These are phyloP conservation scores for Fulica atra DNA, from an alignment of 2,113 vertebrate genomes.

Conservation along the genomic window DNA sequence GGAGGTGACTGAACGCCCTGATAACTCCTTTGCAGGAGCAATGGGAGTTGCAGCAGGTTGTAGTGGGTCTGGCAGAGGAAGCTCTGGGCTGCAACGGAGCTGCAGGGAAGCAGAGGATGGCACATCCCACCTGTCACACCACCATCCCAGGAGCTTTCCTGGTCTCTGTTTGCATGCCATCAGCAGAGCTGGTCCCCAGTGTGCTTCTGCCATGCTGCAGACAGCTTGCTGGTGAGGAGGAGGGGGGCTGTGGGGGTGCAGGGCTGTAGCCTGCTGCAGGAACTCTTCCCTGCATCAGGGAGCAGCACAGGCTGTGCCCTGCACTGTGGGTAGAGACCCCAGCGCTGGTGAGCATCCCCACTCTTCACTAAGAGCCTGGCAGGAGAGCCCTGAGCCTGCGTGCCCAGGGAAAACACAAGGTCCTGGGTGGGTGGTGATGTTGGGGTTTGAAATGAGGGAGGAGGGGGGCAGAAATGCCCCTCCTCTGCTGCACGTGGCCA, in stretches of 20 bases:
- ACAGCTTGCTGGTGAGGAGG: not conserved
- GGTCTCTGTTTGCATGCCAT: not conserved
- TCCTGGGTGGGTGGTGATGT: not conserved
- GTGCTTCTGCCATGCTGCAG: not conserved
- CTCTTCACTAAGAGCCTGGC: not conserved
- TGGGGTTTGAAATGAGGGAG: not conserved
- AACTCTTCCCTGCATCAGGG: not conserved
- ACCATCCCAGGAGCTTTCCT: not conserved
- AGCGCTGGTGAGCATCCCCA: accelerated
- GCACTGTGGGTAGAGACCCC: not conserved
- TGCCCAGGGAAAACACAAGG: not conserved
- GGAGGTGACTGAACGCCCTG: not conserved
- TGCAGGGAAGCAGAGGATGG: not conserved
- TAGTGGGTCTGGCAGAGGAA: not conserved
- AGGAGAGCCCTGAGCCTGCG: not conserved
- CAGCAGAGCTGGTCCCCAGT: too few species aligned
- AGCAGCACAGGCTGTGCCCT: not conserved
- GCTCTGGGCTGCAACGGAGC: not conserved
- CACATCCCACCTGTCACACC: accelerated
- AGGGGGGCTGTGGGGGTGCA: not conserved
- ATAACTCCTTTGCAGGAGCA: not conserved
- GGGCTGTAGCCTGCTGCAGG: not conserved
- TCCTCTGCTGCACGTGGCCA: accelerated
- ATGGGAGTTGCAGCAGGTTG: not conserved
- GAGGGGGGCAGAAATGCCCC: not conserved